phyloP scores from a whole-genome alignment of 2,113 vertebrate species.

The Bubo scandiacus region DNA sequence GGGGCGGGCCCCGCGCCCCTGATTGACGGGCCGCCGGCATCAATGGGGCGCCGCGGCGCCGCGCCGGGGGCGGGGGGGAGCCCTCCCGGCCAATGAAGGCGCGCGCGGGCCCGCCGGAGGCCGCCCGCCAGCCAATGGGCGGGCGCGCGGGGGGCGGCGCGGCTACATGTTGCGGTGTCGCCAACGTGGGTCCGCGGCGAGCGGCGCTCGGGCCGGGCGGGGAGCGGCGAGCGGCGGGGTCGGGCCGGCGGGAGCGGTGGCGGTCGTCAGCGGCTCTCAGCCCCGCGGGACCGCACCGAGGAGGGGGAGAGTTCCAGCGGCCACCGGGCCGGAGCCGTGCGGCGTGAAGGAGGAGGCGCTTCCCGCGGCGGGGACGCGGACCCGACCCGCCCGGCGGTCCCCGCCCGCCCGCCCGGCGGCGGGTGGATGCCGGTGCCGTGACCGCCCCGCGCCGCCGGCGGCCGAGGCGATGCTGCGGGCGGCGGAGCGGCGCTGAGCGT shows the following conservation, averaged over 20 bases:
- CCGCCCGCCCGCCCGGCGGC: not conserved
- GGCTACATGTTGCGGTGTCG: conserved; percentile 72
- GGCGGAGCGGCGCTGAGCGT: not conserved
- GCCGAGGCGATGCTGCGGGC: not conserved
- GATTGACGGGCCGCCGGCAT: conserved; percentile 71
- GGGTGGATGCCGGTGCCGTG: not conserved
- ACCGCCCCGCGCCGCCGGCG: not conserved
- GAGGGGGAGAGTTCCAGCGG: not conserved
- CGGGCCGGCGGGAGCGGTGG: not conserved
- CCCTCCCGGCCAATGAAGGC: not conserved
- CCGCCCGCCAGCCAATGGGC: conserved; percentile 56
- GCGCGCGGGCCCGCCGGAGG: not conserved
- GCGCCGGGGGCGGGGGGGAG: not conserved
- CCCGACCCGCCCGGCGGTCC: not conserved
- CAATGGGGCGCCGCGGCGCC: not conserved
- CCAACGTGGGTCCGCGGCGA: conserved; percentile 84
- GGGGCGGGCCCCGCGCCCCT: conserved; percentile 64
- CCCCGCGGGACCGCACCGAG: not conserved
- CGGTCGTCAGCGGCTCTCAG: not conserved
- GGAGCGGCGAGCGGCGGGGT: not conserved
- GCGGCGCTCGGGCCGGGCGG: not conserved
- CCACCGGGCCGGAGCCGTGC: not conserved
- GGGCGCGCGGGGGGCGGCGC: conserved; percentile 7
- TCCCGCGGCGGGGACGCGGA: not conserved
- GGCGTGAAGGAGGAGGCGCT: not conserved